Conservation (phyloP, 2,797 vertebrate genomes). For the Gymnocypris eckloni region DNA sequence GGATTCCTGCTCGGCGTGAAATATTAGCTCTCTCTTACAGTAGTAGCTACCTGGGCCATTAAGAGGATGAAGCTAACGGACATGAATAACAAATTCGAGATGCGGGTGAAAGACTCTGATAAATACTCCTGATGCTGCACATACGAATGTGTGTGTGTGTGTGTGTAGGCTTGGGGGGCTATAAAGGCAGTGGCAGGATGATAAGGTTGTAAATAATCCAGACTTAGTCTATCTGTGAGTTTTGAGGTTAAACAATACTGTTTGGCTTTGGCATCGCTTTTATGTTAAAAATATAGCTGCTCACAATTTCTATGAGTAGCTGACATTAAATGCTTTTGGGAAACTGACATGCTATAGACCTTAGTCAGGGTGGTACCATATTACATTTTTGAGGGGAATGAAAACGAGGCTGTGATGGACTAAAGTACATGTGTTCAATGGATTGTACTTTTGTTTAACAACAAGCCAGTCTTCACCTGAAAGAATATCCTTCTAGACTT, state of each 20-base stretch:
- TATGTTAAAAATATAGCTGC: background rate
- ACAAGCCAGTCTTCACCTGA: background rate
- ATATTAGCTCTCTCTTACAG: constrained; percentile 70
- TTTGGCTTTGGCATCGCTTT: background rate
- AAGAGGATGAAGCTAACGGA: constrained; percentile 35
- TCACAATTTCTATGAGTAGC: background rate
- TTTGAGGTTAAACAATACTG: background rate
- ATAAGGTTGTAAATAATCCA: background rate
- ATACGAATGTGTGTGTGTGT: background rate
- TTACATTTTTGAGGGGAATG: too few species aligned
- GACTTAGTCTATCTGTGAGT: background rate
- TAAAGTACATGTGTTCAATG: too few species aligned
- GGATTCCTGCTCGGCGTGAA: constrained; percentile 71
- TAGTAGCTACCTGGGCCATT: constrained; percentile 63
- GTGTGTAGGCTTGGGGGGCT: background rate
- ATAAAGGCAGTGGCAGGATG: constrained; percentile 9
- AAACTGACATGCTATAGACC: background rate
- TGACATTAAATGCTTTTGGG: background rate
- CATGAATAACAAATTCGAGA: constrained; percentile 23
- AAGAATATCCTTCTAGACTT: background rate
- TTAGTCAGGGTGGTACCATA: too few species aligned
- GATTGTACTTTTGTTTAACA: background rate
- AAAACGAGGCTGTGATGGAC: too few species aligned
- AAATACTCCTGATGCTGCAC: constrained; percentile 12
- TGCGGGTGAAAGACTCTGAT: constrained; percentile 15